A percentile compares a stretch with the other conserved stretches of the same genome.
phyloP scores from a whole-genome alignment of 2,113 vertebrate genomes.

The Oceanodroma tethys region DNA sequence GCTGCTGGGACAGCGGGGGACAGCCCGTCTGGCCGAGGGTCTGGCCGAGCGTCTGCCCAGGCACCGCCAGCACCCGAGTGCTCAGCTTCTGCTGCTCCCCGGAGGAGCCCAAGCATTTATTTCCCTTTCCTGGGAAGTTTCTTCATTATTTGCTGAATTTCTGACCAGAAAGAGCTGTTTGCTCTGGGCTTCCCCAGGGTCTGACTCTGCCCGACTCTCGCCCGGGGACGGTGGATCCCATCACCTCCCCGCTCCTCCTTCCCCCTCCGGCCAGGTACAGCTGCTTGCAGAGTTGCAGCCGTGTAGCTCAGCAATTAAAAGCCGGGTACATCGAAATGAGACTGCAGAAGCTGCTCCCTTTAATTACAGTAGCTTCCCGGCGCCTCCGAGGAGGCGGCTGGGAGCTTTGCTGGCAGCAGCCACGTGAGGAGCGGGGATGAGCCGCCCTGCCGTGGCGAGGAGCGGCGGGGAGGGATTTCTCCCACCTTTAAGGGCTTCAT shows the following conservation, averaged over 20 bases:
- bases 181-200: not conserved
- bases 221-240: not conserved
- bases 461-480: not conserved
- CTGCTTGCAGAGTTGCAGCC: not conserved
- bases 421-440: not conserved
- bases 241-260: not conserved
- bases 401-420: not conserved
- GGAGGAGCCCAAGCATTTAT: not conserved
- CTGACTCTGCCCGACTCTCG: not conserved
- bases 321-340: not conserved
- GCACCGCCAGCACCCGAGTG: rapidly evolving
- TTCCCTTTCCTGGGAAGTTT: not conserved
- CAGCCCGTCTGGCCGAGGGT: not conserved
- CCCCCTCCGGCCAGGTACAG: not conserved
- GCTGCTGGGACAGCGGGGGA: not conserved
- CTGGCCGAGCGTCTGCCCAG: not conserved
- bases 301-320: not conserved
- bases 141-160: not conserved
- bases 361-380: not conserved
- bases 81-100: not conserved
- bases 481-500: not conserved
- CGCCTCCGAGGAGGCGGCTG: not conserved
- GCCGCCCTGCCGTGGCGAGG: not conserved
- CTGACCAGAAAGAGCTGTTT: not conserved
- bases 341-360: not conserved